Evolutionary conservation across 2,888 invertebrate genomes (phyloP), one percentile per base, ranked within the genome.

Genomic region (Galeopsomyia nigrocyanea): DNA sequence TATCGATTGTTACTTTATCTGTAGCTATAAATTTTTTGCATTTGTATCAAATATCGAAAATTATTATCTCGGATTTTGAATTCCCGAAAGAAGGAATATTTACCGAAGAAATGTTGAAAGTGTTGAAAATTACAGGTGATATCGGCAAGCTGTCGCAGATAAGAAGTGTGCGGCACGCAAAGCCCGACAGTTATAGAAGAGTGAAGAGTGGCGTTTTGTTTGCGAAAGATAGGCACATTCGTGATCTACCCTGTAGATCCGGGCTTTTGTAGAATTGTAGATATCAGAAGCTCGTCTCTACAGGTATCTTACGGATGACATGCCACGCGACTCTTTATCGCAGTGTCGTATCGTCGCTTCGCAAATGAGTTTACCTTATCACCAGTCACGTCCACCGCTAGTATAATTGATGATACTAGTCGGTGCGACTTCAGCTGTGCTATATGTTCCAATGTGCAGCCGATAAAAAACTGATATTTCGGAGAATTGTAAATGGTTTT

Each of bases 201-300:
- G 21, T 17, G 5, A 0, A 19, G n/a, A 53, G n/a, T 53, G 53
- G 53, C 53, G 16, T 17, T 53, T 53, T 64, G 57, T 74, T 75
- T 78, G 74, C 78, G 77, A 81, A 84, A 83, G 82, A 87, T 85
- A 83, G 92, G 93, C 94, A 92, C 95, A 95, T 95, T 94, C 95
- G 96, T 96, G 95, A 96, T 95, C 95, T 96, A 97, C 96, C 96
- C 96, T 97, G 96, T 97, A 96, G 96, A 96, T 96, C 96, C 96
- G 96, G 96, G 96, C 95, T 96, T 96, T 96, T 96, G 96, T 96
- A 94, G 95, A 90, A 87, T 84, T 87, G 87, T 88, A 87, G 88
- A 89, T 88, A 92, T 96, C 96, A 96, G 96, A 96, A 96, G 96
- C 96, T 97, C 96, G 96, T 96, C 95, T 96, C 95, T 96, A 96